Evolutionary conservation across 2,113 vertebrate species (phyloP).

Genomic region (Ictalurus furcatus): DNA sequence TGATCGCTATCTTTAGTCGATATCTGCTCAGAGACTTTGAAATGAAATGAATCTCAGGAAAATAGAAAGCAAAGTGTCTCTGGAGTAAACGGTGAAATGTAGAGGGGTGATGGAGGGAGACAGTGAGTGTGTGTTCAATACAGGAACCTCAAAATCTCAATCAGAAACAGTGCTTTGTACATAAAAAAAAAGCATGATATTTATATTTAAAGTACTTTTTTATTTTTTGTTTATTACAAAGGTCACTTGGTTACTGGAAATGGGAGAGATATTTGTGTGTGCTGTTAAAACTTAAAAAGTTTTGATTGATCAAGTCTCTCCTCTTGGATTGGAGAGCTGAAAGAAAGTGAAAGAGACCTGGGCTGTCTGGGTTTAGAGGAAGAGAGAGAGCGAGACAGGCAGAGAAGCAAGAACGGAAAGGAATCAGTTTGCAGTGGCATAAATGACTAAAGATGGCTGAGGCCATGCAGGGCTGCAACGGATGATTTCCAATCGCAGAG

Average conservation of each 20-base stretch:
- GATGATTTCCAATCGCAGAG: slow-evolving; percentile 54
- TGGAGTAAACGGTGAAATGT: slow-evolving; percentile 1
- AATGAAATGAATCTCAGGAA: slow-evolving; percentile 23
- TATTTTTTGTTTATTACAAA: not conserved
- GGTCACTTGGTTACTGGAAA: slow-evolving; percentile 1
- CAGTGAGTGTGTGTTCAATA: not conserved
- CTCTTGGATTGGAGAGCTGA: slow-evolving; percentile 22
- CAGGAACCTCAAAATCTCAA: not conserved
- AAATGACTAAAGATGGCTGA: slow-evolving; percentile 57
- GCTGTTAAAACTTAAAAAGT: slow-evolving; percentile 18
- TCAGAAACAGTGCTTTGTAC: not conserved
- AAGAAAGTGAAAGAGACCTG: slow-evolving; percentile 7
- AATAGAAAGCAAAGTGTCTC: slow-evolving; percentile 20
- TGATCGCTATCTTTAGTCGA: slow-evolving; percentile 45
- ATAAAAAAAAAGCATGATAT: slow-evolving; percentile 7
- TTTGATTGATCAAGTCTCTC: slow-evolving; percentile 30
- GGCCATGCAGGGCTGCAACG: slow-evolving; percentile 41
- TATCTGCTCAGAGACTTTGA: slow-evolving; percentile 42
- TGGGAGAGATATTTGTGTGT: not conserved
- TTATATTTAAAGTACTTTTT: not conserved
- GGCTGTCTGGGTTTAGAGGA: not conserved
- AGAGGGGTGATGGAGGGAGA: not conserved
- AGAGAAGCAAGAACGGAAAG: slow-evolving; percentile 29
- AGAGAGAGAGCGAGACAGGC: slow-evolving; percentile 22
- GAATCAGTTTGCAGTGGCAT: slow-evolving; percentile 54